Evolutionary conservation across 2,797 vertebrate species (phyloP).

Genomic region (Kryptopterus vitreolus): DNA sequence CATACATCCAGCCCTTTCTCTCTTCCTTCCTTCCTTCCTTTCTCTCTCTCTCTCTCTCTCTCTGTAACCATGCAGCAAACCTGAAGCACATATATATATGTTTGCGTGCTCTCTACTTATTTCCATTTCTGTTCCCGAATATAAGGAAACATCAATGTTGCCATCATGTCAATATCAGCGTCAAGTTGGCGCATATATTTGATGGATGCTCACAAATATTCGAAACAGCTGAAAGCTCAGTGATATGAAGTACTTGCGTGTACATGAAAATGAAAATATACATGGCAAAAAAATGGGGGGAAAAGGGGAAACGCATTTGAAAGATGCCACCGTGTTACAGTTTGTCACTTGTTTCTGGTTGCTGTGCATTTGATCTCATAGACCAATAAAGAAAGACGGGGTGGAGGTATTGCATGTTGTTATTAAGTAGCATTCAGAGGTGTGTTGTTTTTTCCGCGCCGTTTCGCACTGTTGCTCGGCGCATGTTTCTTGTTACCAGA

Average conservation of each 20-base stretch:
- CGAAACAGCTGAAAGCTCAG: not conserved
- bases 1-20: conserved; percentile 3
- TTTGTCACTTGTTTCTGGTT: not conserved
- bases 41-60: not conserved
- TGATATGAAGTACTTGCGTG: no score
- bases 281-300: not conserved
- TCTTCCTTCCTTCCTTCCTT: not conserved
- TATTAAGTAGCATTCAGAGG: not conserved
- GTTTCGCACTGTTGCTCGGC: not conserved
- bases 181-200: not conserved
- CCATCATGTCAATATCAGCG: not conserved
- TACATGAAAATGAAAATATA: not conserved
- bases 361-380: not conserved
- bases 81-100: not conserved
- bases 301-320: not conserved
- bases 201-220: not conserved
- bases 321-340: not conserved
- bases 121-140: not conserved
- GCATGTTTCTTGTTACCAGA: not conserved
- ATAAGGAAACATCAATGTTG: not conserved
- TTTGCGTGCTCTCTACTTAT: not conserved
- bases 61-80: not conserved
- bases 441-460: not conserved
- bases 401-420: not conserved
- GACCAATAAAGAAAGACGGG: not conserved